phyloP scores from a whole-genome alignment of 2,888 invertebrate genomes.

The Thecophora atra region DNA sequence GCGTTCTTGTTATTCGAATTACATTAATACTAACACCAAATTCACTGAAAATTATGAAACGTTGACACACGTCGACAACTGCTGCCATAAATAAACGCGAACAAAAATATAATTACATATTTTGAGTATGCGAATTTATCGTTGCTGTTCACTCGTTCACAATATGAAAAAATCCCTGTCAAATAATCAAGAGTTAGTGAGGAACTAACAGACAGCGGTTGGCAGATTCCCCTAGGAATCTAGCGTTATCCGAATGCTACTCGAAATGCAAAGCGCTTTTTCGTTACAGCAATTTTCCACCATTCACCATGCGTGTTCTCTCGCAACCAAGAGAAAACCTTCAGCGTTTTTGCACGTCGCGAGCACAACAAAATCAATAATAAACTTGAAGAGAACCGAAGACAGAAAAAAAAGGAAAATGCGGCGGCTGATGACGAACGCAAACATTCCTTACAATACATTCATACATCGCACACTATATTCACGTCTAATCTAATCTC shows the following conservation, averaged over 20 bases:
- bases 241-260: background rate
- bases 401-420: background rate
- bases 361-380: constrained; percentile 8
- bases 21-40: background rate
- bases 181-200: background rate
- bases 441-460: no score
- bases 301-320: background rate
- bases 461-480: no score
- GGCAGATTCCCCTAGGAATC: background rate
- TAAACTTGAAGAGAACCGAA: background rate
- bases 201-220: background rate
- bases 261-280: background rate
- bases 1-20: background rate
- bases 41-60: no score
- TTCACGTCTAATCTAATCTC: no score
- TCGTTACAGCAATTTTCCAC: no score
- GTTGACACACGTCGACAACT: no score
- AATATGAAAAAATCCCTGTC: background rate
- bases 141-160: no score
- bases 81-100: no score
- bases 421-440: no score
- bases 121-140: no score
- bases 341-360: constrained; percentile 9
- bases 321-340: background rate
- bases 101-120: no score